A percentile compares a stretch with the other conserved stretches of the same genome.
phyloP scores from a whole-genome alignment of 2,113 vertebrate genomes.

The Verasper variegatus region DNA sequence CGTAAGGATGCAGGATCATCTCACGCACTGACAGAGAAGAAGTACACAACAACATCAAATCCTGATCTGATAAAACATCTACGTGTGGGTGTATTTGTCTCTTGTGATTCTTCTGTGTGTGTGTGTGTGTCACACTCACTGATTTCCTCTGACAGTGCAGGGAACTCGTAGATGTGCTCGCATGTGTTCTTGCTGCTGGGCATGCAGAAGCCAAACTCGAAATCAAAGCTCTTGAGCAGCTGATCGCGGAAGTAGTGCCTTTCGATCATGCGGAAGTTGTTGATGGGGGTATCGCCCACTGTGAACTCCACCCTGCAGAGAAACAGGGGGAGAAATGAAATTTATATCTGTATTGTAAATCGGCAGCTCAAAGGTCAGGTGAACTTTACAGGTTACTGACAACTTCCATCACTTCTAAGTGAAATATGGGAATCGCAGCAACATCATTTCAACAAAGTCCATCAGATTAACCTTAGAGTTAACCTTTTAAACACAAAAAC shows the following conservation, averaged over 20 bases:
- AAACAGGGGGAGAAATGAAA: constrained; percentile 2
- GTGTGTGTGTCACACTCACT: constrained; percentile 83
- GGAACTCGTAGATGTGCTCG: constrained; percentile 99
- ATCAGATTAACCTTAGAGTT: too few species aligned
- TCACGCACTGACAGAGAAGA: constrained; percentile 87
- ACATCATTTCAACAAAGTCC: too few species aligned
- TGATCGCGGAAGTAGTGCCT: constrained; percentile 96
- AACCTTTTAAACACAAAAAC: too few species aligned
- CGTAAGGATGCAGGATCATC: constrained; percentile 95
- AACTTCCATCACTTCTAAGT: too few species aligned
- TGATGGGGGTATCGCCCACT: constrained; percentile 95
- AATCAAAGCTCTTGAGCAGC: constrained; percentile 97
- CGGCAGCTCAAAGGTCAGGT: too few species aligned
- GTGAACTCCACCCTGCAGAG: constrained; percentile 95
- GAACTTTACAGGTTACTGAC: too few species aligned
- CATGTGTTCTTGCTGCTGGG: constrained; percentile 99
- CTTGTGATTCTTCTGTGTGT: neutral
- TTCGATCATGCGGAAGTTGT: constrained; percentile 99
- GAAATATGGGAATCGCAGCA: too few species aligned
- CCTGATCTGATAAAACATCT: neutral
- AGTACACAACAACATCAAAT: constrained; percentile 18
- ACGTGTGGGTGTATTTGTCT: constrained; percentile 10
- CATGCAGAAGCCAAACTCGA: constrained; percentile 99
- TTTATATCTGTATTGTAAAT: too few species aligned
- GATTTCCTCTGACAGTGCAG: constrained; percentile 94